Evolutionary conservation across 2,797 vertebrate species (phyloP), one percentile per base, ranked within the genome.

Genomic region (Tauraco hartlaubi): DNA sequence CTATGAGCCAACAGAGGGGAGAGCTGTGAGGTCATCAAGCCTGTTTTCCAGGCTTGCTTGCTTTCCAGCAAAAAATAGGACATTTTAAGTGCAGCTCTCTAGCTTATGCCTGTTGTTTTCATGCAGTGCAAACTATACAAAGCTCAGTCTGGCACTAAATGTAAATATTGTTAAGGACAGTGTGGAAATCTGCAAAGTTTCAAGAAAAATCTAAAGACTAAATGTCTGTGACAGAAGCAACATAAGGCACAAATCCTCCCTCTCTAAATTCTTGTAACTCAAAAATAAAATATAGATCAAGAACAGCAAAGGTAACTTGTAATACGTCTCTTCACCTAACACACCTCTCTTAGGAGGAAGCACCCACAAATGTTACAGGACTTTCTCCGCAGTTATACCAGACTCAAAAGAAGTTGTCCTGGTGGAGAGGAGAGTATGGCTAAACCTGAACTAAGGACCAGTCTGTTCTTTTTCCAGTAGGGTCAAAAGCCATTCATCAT

Each of bases 401-500:
- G 33, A 6, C 39, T 87, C 22, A 7, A 13, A 8, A 77, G 58
- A 54, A 84, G 35, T 25, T 71, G 2, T 44, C 17, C 33, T 67
- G 62, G 25, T 43, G 22, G 33, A 68, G 68, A 26, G 62, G 46
- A 71, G 51, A 39, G n/a, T 35, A 13, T 77, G 59, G 52, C 59
- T 85, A 59, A 94, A 82, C 73, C 44, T 84, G 69, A 86, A 66
- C 69, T 73, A 43, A 66, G 94, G 85, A 67, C 66, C 41, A 33
- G 48, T 6, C 67, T 95, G 87, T 88, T 87, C 71, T 79, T 78
- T 81, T 63, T 79, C 71, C 74, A 76, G 83, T 51, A 87, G 74
- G 83, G 76, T 86, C 88, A 73, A n/a, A 37, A 79, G 66, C 82
- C 35, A 35, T 94, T 94, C 52, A 61, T 94, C 90, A 86, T 18